Base-by-base conservation (phyloP, 2,113 vertebrate genomes). In the Neopipo cinnamomea region DNA sequence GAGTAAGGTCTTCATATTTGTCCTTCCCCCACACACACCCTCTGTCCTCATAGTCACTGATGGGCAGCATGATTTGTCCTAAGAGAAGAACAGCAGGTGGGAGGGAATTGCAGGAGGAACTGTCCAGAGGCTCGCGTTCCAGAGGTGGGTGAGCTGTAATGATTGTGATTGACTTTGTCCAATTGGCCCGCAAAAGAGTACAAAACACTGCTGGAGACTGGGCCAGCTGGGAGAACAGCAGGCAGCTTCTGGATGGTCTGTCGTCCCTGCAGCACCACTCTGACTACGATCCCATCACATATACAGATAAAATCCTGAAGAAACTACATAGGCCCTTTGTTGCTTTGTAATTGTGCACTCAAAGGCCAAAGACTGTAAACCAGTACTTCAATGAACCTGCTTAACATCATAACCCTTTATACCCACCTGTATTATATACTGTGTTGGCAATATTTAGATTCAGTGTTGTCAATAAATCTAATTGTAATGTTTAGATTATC, bases 1-100 rank as follows among this genome's bases (percentile, higher is more conserved):
- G 20, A 42, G 27, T 41, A 27, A n/a, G 28, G 13, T 23, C 13
- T 39, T 61, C 0, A 1, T 11, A 39, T 33, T 20, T 2, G 0
- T 24, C 37, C 10, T 74, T 5, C 5, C 14, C 8, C 12, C 12
- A 11, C 1, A 2, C 8, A 27, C 7, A 23, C 6, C 5, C 16
- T 49, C 21, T 30, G 19, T 5, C 14, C 5, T 44, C 44, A 31
- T 28, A 33, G 42, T 21, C 37, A 28, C 10, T n/a, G 10, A 46
- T 14, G 33, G 15, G 23, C 33, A n/a, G 11, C 4, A 28, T 17
- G 16, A 39, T 67, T 82, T 67, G 8, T 52, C 28, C 33, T 74
- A 21, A 23, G 15, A 20, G 6, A 58, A 35, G 23, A 46, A 24
- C 15, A 58, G 4, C 14, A 23, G 22, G 21, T 58, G 14, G 21